These are phyloP conservation scores for Eulemur albifrons DNA, from an alignment of 2,797 vertebrate species.

Conservation along the genomic window DNA sequence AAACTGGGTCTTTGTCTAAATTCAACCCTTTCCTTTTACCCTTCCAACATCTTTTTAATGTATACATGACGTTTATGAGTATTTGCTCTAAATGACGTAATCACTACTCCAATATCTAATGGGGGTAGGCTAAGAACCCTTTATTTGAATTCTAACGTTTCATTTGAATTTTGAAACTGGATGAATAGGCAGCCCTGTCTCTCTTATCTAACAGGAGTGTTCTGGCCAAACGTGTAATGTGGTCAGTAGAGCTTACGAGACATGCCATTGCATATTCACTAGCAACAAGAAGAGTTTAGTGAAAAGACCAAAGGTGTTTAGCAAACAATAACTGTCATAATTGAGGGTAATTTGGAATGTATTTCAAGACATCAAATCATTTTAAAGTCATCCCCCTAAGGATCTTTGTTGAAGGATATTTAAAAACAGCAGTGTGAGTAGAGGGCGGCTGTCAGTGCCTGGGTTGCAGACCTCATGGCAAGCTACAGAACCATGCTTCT, in stretches of 20 bases:
- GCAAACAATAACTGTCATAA: background rate
- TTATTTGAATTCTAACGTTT: constrained; percentile 25
- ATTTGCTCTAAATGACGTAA: constrained; percentile 22
- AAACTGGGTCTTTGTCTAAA: background rate
- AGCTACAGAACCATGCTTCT: background rate
- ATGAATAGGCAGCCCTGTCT: background rate
- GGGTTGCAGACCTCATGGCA: background rate
- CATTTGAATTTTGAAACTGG: constrained; percentile 26
- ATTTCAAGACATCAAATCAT: background rate
- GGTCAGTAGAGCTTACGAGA: background rate
- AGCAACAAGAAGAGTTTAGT: background rate
- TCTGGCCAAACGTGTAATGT: background rate
- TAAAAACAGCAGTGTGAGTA: background rate
- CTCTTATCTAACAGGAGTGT: background rate
- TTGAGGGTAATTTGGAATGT: background rate
- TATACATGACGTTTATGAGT: background rate
- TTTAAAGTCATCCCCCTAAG: background rate
- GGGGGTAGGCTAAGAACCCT: background rate
- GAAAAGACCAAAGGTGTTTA: constrained; percentile 21
- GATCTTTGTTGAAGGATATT: background rate
- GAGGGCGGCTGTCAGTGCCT: background rate
- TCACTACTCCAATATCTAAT: background rate
- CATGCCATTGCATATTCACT: background rate
- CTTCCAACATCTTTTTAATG: background rate
- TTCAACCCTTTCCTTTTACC: background rate